Percentiles rank a stretch among this genome's conserved stretches.
These are phyloP conservation scores for Uropetala carovei DNA, from an alignment of 2,888 invertebrate genomes.

Conservation along the genomic window DNA sequence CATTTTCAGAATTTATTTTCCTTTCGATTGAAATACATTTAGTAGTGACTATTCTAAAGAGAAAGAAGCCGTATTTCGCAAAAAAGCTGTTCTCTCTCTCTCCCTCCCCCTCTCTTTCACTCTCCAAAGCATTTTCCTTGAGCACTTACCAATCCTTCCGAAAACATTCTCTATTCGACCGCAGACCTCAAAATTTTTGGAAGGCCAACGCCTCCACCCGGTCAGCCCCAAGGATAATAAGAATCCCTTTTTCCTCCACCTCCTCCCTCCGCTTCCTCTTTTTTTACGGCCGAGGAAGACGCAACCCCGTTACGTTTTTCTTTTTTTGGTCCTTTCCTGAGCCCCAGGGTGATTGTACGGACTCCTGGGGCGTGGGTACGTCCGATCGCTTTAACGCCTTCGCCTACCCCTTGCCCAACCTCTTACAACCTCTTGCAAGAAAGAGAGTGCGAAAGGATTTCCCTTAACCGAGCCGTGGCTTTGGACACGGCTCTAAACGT, in stretches of 20 bases:
- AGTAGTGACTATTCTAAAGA: neutral
- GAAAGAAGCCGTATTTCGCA: constrained; percentile 3
- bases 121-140: constrained; percentile 10
- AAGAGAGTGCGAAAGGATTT: constrained; percentile 20
- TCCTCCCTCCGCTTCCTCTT: constrained; percentile 1
- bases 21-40: no score
- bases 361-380: constrained; percentile 33
- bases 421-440: neutral
- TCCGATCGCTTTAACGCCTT: neutral
- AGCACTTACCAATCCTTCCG: neutral
- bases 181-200: neutral
- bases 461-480: constrained; percentile 1
- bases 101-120: neutral
- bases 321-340: constrained; percentile 23
- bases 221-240: neutral
- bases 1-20: no score
- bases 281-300: constrained; percentile 40
- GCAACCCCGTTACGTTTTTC: constrained; percentile 41
- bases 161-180: neutral
- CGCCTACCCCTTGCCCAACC: constrained; percentile 32
- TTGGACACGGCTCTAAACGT: neutral
- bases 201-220: constrained; percentile 33
- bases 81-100: neutral
- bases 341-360: constrained; percentile 2
- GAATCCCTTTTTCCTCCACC: constrained; percentile 29